Base-by-base conservation (phyloP, 1,140 invertebrate genomes). In the Drosophila nikananu region DNA sequence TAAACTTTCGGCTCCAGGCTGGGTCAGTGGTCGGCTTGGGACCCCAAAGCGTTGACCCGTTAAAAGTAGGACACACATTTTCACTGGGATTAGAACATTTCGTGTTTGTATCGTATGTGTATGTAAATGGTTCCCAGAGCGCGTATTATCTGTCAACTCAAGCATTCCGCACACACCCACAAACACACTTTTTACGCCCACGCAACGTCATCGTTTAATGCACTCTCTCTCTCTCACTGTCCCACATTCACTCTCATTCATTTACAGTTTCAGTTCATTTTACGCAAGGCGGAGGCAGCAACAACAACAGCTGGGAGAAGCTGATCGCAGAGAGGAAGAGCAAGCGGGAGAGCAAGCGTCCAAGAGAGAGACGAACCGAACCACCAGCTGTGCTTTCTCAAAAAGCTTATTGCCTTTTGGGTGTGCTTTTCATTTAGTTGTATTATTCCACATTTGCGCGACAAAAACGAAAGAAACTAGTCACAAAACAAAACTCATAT, bases 1-100 rank as follows among this genome's bases (percentile, higher is more conserved):
- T 76, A 81, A 90, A 89, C 73, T 90, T 89, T 90, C 66, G 59
- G 48, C 77, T 75, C 70, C 65, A 64, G 39, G 27, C 48, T 49
- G 35, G 41, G 44, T 48, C n/a, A 63, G 49, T 57, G 68, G 67
- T 84, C 81, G 75, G 68, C 68, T 58, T 15, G 59, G 59, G 57
- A 37, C 27, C 46, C 44, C n/a, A 41, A 90, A 83, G 60, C 84
- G 78, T 84, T 90, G 84, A 90, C 84, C 86, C 68, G 77, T 61
- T 70, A 81, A 84, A 78, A 62, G 63, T 84, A 77, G 77, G 80
- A 73, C 81, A 80, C 63, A 55, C 60, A 73, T 64, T 72, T 52
- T 46, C 39, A 27, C 32, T 39, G 48, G 64, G 64, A 71, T 71
- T 70, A 63, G 66, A 52, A 37, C 55, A 75, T 54, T 83, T 61